phyloP scores from a whole-genome alignment of 2,888 invertebrate genomes.

The Hydropsyche betteni region DNA sequence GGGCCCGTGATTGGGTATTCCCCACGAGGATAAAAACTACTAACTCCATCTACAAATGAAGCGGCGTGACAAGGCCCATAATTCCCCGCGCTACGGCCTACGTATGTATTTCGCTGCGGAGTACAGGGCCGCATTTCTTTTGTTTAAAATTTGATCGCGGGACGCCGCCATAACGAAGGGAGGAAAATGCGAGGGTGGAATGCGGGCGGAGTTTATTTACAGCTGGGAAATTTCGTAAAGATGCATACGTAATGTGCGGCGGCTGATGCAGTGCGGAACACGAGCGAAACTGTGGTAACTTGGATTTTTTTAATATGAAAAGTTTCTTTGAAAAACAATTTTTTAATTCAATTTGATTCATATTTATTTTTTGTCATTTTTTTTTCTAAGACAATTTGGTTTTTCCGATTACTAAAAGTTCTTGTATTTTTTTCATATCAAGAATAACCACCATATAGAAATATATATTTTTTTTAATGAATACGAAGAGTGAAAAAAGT shows the following conservation, averaged over 20 bases:
- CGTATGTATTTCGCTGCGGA: neutral
- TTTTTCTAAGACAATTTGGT: neutral
- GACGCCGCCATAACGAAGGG: slow-evolving; percentile 36
- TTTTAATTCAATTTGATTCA: neutral
- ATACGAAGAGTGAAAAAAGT: too few relatives aligned
- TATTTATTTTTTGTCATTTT: neutral
- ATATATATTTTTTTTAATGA: too few relatives aligned
- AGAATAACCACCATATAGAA: too few relatives aligned
- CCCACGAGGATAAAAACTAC: slow-evolving; percentile 51
- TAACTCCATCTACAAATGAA: slow-evolving; percentile 53
- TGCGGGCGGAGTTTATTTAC: slow-evolving; percentile 48
- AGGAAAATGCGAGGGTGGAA: slow-evolving; percentile 40
- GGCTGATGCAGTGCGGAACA: slow-evolving; percentile 34
- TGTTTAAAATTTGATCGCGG: slow-evolving; percentile 49
- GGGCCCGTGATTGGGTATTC: slow-evolving; percentile 52
- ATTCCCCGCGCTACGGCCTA: slow-evolving; percentile 45
- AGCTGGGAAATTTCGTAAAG: slow-evolving; percentile 51
- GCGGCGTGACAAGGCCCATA: slow-evolving; percentile 52
- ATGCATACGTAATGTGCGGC: slow-evolving; percentile 50
- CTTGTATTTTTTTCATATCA: too few relatives aligned
- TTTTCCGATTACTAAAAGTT: too few relatives aligned
- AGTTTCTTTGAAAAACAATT: neutral
- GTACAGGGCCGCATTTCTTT: slow-evolving; percentile 42
- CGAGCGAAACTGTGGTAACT: neutral
- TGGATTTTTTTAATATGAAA: neutral